Base-by-base conservation (phyloP, 1,140 invertebrate species). In the Linepithema humile region DNA sequence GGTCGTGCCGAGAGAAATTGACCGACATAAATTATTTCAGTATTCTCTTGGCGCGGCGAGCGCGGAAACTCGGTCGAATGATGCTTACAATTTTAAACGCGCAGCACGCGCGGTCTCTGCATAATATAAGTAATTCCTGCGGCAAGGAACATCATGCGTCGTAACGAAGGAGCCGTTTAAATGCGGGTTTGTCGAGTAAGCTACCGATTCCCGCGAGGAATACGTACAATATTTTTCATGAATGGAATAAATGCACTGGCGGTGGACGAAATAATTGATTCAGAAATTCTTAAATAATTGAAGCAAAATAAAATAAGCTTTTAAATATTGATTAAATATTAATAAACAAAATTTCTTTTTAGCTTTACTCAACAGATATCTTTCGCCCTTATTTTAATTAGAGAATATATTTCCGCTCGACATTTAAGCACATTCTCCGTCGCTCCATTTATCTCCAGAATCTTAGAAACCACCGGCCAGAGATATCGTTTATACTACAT, bases 21-120 rank as follows among this genome's bases (percentile, higher is more conserved):
- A 88, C 87, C 86, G 86, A 88, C 87, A 83, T 88, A 85, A 88
- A 88, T 88, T 88, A 88, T 88, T 88, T 85, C 84, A 85, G 80
- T 88, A 88, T 88, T 85, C 75, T 67, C 82, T 59, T 64, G 69
- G 53, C 40, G 60, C 62, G 83, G 74, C 74, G 53, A 60, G 40
- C 73, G 40, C 57, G 60, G 75, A 70, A 84, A 84, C 75, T 64
- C 83, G 72, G 35, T 53, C 72, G 80, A 78, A 75, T 70, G 70
- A 87, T 78, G 62, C 67, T 84, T 84, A 84, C 65, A 78, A 87
- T 88, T 87, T 88, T 73, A 84, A 87, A 62, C 15, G 53, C 53
- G 32, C 12, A 74, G 50, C 53, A 69, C 43, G 80, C 82, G 38
- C 55, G 38, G 29, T 64, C 23, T 80, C 75, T 80, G 64, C 75